These are phyloP conservation scores for Psilopsiagon aurifrons DNA, from an alignment of 2,113 vertebrate species.

Conservation along the genomic window DNA sequence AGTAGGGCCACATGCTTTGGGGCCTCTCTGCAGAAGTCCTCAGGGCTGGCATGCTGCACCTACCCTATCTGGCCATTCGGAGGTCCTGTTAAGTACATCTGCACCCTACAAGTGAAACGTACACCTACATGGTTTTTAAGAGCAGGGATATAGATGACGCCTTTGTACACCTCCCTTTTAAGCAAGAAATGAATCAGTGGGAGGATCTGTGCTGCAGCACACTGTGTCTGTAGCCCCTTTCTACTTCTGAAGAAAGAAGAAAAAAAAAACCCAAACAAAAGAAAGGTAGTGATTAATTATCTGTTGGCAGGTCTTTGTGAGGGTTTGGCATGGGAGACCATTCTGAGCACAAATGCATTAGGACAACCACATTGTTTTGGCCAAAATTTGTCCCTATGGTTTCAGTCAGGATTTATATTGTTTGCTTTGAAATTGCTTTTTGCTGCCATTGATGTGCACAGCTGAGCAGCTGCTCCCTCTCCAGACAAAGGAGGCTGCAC, in stretches of 20 bases:
- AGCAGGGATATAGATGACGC: not conserved
- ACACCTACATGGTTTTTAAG: not conserved
- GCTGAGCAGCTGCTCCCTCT: slow-evolving; percentile 54
- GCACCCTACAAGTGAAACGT: not conserved
- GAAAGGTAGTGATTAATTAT: not conserved
- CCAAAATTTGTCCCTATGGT: not conserved
- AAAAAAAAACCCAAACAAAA: not conserved
- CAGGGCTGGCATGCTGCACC: not conserved
- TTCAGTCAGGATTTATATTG: not conserved
- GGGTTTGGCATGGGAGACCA: not conserved
- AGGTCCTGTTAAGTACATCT: not conserved
- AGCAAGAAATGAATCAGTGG: not conserved
- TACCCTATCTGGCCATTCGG: not conserved
- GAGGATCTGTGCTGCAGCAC: not conserved
- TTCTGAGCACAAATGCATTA: not conserved
- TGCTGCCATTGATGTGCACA: not conserved
- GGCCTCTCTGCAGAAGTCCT: not conserved
- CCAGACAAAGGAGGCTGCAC: slow-evolving; percentile 26
- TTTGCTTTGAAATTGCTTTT: not conserved
- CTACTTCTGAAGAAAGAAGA: not conserved
- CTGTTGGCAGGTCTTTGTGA: not conserved
- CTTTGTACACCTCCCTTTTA: not conserved
- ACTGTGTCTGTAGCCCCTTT: not conserved
- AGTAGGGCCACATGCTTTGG: not conserved
- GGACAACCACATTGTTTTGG: not conserved